phyloP scores from a whole-genome alignment of 2,797 vertebrate species.

The Scomberomorus guttatus region DNA sequence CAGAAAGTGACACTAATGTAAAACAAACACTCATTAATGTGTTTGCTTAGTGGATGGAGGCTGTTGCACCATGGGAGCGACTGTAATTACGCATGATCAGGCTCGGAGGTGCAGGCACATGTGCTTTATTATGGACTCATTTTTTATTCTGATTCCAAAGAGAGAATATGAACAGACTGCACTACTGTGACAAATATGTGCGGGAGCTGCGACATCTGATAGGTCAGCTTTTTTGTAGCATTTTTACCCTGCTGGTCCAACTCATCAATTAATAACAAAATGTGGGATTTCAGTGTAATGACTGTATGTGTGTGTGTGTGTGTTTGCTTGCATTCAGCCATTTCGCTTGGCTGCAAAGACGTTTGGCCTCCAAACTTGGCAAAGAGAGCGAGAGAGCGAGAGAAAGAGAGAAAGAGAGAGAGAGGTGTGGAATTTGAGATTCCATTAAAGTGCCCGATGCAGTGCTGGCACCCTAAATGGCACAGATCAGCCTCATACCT shows the following conservation, averaged over 20 bases:
- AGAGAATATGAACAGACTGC: slow-evolving; percentile 4
- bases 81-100: slow-evolving; percentile 45
- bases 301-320: not conserved
- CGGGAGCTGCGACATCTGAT: slow-evolving; percentile 10
- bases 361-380: slow-evolving; percentile 13
- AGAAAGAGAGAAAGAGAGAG: slow-evolving; percentile 4
- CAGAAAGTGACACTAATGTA: slow-evolving; percentile 84
- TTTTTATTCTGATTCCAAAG: slow-evolving; percentile 12
- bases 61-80: slow-evolving; percentile 54
- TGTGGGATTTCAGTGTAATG: not conserved
- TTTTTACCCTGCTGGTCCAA: slow-evolving; percentile 3
- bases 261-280: slow-evolving; percentile 23
- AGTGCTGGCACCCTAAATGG: slow-evolving; percentile 43
- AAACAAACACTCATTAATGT: slow-evolving; percentile 82
- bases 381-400: slow-evolving; percentile 10
- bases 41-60: slow-evolving; percentile 71
- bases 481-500: slow-evolving; percentile 56
- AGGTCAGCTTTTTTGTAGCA: slow-evolving; percentile 5
- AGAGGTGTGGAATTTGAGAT: slow-evolving; percentile 30
- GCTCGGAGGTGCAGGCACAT: slow-evolving; percentile 6
- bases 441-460: slow-evolving; percentile 30
- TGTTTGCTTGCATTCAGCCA: not conserved
- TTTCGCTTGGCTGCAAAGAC: not conserved
- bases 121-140: not conserved
- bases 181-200: slow-evolving; percentile 24